phyloP scores from a whole-genome alignment of 2,888 invertebrate genomes.

The Hypomecis atomaria region DNA sequence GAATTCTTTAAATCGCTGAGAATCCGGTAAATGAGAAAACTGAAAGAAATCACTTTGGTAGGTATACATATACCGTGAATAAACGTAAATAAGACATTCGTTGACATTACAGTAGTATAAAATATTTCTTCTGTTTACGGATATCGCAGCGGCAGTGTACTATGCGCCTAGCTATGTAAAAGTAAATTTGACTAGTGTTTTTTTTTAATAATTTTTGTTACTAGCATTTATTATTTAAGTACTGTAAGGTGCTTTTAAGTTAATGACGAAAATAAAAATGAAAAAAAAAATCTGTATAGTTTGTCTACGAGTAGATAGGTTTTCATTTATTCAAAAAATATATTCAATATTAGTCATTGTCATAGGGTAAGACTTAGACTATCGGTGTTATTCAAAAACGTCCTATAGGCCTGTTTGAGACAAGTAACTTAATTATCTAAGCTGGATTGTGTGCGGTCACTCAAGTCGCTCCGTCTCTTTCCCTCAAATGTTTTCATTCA shows the following conservation, averaged over 20 bases:
- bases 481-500: too few relatives aligned
- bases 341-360: constrained; percentile 37
- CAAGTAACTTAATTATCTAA: too few relatives aligned
- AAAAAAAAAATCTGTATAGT: constrained; percentile 34
- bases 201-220: constrained; percentile 63
- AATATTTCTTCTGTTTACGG: too few relatives aligned
- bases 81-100: too few relatives aligned
- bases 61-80: too few relatives aligned
- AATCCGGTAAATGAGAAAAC: too few relatives aligned
- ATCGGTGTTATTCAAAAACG: constrained; percentile 4
- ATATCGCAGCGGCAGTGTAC: too few relatives aligned
- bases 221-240: constrained; percentile 60
- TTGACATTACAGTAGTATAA: too few relatives aligned
- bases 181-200: constrained; percentile 3
- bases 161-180: not conserved
- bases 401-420: not conserved
- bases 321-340: constrained; percentile 36
- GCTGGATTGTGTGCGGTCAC: too few relatives aligned
- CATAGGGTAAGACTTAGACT: constrained; percentile 27
- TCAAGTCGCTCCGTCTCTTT: too few relatives aligned
- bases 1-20: too few relatives aligned
- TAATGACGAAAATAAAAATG: constrained; percentile 30
- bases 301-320: constrained; percentile 38
- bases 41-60: too few relatives aligned
- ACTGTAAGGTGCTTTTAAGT: constrained; percentile 57